Evolutionary conservation across 2,797 vertebrate genomes (phyloP), one percentile per base, ranked within the genome.

Genomic region (Siniperca undulata): DNA sequence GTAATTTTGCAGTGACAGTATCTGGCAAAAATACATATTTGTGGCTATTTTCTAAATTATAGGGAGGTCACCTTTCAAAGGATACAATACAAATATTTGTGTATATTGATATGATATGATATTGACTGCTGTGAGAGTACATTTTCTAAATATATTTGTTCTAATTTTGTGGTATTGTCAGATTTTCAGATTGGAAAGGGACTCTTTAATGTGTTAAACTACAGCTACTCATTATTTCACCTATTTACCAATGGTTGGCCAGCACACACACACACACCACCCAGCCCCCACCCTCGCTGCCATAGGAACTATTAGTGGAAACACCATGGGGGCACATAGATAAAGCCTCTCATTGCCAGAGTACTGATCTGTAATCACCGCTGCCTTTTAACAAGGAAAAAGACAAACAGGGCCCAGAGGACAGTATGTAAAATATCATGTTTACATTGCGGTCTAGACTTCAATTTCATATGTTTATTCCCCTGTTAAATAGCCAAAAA

Each of bases 331-430:
- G 87, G 84, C 76, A 71, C 73, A 40, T 22, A 83, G 81, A 87
- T 86, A 84, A 85, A 73, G 71, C 74, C n/a, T 20, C 52, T 78
- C 68, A 74, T 65, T 85, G 74, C 79, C 72, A 73, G 55, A 77
- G 46, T 52, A 44, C 88, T 84, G 80, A 90, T 82, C 70, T 91
- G 83, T 83, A 88, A 91, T 90, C 92, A 85, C 19, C 4, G 17
- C 65, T 75, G 79, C 76, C 72, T 68, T 90, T 83, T 75, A 82
- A 81, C 76, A 80, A 78, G 77, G 61, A 74, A 79, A 36, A 79
- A 83, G 78, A 81, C 69, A 77, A 89, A 92, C 58, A 52, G 66
- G 64, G 7, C 88, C 80, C 80, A 0, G 34, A 80, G 86, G 90
- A 79, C 80, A 19, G 30, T 24, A 48, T 65, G 42, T 66, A 53